Conservation (phyloP, 2,888 invertebrate genomes). For the Pasiphila rectangulata region DNA sequence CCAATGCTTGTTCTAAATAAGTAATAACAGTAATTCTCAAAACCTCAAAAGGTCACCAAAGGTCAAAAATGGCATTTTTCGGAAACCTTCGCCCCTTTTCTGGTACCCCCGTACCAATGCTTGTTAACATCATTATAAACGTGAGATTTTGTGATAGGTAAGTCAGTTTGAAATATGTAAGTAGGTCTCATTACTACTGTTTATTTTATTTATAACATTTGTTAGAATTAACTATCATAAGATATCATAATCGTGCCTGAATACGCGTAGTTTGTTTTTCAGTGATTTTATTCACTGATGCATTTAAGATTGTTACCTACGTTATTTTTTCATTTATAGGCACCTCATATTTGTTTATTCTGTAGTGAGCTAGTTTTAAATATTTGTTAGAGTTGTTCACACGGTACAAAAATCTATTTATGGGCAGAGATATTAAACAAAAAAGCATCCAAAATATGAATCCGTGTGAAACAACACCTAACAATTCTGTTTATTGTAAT, state of each 20-base stretch:
- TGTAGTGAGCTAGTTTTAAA: constrained; percentile 15
- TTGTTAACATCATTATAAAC: constrained; percentile 36
- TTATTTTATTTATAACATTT: constrained; percentile 8
- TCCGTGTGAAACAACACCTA: constrained; percentile 26
- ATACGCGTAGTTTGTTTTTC: constrained; percentile 45
- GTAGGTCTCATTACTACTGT: constrained; percentile 7
- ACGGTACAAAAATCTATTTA: background rate
- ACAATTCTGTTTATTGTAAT: constrained; percentile 46
- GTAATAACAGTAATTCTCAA: no score
- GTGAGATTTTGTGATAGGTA: constrained; percentile 41
- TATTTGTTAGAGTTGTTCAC: constrained; percentile 12
- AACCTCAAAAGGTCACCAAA: no score
- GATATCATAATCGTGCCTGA: constrained; percentile 62
- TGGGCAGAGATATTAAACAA: no score
- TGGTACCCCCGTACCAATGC: no score
- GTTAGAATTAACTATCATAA: constrained; percentile 54
- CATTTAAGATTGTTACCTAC: constrained; percentile 14
- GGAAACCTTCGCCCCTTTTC: no score
- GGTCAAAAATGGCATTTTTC: no score
- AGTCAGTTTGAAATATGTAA: constrained; percentile 26
- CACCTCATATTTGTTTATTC: constrained; percentile 15
- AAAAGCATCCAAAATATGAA: no score
- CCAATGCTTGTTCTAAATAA: no score
- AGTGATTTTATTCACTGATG: constrained; percentile 9
- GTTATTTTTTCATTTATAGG: constrained; percentile 16